These are phyloP conservation scores for Tretioscincus oriximinensis DNA, from an alignment of 2,113 vertebrate species.

Conservation along the genomic window DNA sequence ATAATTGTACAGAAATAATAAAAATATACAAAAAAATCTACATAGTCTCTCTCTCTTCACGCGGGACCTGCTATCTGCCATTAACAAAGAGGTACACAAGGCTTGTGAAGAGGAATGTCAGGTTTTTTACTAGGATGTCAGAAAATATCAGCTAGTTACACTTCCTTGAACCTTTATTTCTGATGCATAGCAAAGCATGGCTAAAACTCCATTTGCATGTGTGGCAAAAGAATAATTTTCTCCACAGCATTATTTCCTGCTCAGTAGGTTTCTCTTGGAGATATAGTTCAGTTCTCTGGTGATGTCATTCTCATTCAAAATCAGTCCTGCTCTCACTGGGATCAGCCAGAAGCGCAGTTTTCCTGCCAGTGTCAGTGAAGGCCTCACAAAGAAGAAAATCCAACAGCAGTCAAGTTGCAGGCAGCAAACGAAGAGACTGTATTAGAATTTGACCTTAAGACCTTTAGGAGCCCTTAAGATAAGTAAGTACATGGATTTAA, in stretches of 20 bases:
- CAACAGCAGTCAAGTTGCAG: conserved; percentile 37
- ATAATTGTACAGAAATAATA: no score
- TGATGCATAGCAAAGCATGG: no score
- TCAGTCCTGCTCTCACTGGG: conserved; percentile 49
- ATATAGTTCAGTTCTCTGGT: conserved; percentile 40
- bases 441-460: neutral
- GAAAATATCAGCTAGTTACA: no score
- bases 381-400: conserved; percentile 46
- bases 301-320: conserved; percentile 66
- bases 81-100: no score
- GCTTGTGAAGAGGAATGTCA: no score
- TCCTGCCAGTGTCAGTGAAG: conserved; percentile 41
- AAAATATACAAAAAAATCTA: no score
- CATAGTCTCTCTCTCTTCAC: no score
- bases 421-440: neutral
- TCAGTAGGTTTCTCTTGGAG: conserved; percentile 59
- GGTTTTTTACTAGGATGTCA: no score
- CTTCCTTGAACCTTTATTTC: no score
- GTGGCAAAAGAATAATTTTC: neutral
- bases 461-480: conserved; percentile 14
- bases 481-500: neutral
- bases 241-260: conserved; percentile 62
- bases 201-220: no score
- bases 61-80: no score
- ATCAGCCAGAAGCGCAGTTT: conserved; percentile 48